Base-by-base conservation (phyloP, 2,888 invertebrate species). In the Galerucella nymphaeae region DNA sequence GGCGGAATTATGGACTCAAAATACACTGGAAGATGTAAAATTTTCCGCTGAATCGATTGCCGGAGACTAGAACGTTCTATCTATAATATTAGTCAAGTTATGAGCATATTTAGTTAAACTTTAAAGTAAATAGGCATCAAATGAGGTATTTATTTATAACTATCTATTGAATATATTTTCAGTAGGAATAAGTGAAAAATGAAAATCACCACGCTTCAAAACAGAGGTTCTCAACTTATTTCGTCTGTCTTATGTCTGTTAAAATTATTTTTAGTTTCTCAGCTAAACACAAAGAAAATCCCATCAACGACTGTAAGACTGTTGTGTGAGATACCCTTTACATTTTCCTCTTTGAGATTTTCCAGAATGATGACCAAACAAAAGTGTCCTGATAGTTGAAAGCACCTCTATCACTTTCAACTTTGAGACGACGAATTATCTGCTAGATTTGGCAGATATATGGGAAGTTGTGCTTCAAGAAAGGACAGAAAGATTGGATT, bases 401-500 rank as follows among this genome's bases (percentile, higher is more conserved):
- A 62, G 69, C 30, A 23, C 61, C n/a, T 58, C 23, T 66, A 41
- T 59, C 41, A 71, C 38, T 59, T n/a, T 48, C 30, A 30, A 30
- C 16, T 14, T 18, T 53, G 42, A 41, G 55, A 55, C 61, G 66
- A 66, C 70, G 67, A 45, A 73, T 67, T 67, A 64, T 63, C 50
- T 70, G 70, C 58, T 64, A 73, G 66, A 66, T 73, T 73, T 73
- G 70, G 64, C 73, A 65, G 73, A 73, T 73, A 73, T 72, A 13
- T 45, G 62, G 61, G 59, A 59, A 68, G 30, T 42, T 45, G 59
- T 57, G 45, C 67, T 20, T 68, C 55, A 42, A 53, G 59, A 72
- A 50, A 38, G 72, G 65, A 57, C 69, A 69, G 65, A 72, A 59
- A 72, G 65, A 72, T 72, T 72, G 72, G 68, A 68, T 69, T 57